Evolutionary conservation across 2,888 invertebrate species (phyloP), one percentile per base, ranked within the genome.

Genomic region (Cataglyphis rosenhaueri): DNA sequence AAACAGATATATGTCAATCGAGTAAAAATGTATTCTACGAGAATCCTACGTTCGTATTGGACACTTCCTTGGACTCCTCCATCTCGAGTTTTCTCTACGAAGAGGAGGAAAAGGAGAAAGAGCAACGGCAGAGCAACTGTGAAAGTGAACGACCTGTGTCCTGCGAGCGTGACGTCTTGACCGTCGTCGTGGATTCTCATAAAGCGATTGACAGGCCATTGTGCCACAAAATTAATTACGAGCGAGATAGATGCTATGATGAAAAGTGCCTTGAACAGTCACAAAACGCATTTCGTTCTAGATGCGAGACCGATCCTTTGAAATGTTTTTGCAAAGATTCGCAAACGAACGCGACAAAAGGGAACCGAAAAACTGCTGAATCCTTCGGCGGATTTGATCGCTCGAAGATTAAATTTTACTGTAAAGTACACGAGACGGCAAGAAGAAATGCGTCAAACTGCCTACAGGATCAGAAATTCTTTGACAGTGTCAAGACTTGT

Each of bases 21-120:
- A 35, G 8, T 15, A 61, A 65, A 41, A 74, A 52, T 2, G 64
- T 61, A 44, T 91, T 90, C 38, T 94, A 94, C 84, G 94, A 94
- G 85, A 94, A 94, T 88, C 94, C 94, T 2, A 92, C 92, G 2
- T 94, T 94, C 65, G 89, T 88, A 41, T 82, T 93, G 68, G 94
- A 94, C 85, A 91, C 88, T 68, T 94, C 94, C 4, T 81, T 92
- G 32, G 94, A 94, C 78, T 91, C 93, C 6, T 93, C 94, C 3
- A 76, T 92, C 15, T 89, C 92, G 38, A 89, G 89, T 35, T 94
- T 91, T 81, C 86, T 93, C 0, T 93, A 91, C 81, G 87, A 86
- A 48, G 64, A 52, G 6, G 76, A 35, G 66, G 84, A 84, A 9
- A 57, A 41, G 4, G 12, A 44, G 8, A 38, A 44, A 12, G 25